A percentile compares a stretch with the other conserved stretches of the same genome.
phyloP scores from a whole-genome alignment of 2,113 vertebrate species.

The Triplophysa siluroides region DNA sequence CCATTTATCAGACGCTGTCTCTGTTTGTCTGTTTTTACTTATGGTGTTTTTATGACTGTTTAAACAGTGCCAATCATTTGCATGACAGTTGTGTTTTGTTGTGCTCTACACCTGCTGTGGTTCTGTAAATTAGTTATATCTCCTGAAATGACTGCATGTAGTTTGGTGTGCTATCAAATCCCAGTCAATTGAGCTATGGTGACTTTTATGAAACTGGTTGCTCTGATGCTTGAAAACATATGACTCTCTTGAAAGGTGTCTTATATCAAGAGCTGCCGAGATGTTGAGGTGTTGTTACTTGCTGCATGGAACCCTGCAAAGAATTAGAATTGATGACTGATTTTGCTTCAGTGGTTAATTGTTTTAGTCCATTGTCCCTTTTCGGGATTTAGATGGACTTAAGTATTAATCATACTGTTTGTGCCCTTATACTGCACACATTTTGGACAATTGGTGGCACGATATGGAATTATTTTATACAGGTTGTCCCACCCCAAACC shows the following conservation, averaged over 20 bases:
- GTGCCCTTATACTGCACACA: no score
- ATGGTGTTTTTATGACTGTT: background rate
- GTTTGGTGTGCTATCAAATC: conserved; percentile 1
- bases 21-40: background rate
- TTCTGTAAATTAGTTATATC: conserved; percentile 17
- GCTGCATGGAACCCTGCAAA: background rate
- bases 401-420: background rate
- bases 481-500: no score
- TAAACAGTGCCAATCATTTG: background rate
- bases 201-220: background rate
- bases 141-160: background rate
- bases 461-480: no score
- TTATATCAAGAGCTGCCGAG: background rate
- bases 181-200: background rate
- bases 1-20: background rate
- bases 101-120: conserved; percentile 12
- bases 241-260: background rate
- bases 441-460: no score
- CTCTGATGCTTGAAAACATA: conserved; percentile 11
- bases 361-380: background rate
- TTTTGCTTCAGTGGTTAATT: no score
- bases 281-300: background rate
- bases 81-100: conserved; percentile 6
- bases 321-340: background rate
- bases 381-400: background rate